Percentiles rank a stretch among this genome's conserved stretches.
Evolutionary conservation across 1,140 invertebrate species (phyloP).

Genomic region (Atta texana): DNA sequence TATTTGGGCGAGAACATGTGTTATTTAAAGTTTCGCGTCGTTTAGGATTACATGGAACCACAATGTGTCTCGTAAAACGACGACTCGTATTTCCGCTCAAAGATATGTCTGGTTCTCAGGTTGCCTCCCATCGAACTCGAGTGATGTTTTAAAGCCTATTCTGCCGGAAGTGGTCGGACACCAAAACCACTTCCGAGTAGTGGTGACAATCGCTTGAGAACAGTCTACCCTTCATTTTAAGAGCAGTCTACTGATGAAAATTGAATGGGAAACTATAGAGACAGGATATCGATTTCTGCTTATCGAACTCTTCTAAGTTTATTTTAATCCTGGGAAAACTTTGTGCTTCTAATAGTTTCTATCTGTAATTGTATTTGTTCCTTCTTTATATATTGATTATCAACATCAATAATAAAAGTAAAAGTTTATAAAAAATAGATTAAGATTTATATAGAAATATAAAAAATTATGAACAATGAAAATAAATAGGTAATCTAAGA

Average conservation of each 20-base stretch:
- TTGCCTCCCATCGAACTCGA: conserved; percentile 64
- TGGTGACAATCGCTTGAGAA: conserved; percentile 70
- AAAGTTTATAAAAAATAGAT: neutral
- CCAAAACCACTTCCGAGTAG: conserved; percentile 73
- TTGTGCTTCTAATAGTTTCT: neutral
- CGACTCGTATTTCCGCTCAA: conserved; percentile 54
- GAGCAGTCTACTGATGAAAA: conserved; percentile 73
- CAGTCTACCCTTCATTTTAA: conserved; percentile 65
- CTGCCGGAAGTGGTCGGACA: conserved; percentile 74
- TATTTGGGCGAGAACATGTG: neutral
- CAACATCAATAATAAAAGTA: neutral
- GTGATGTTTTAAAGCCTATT: conserved; percentile 63
- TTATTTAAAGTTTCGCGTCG: conserved; percentile 50
- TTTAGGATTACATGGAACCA: conserved; percentile 48
- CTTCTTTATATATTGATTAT: neutral
- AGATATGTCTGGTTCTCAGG: conserved; percentile 62
- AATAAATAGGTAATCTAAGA: neutral
- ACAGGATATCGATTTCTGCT: conserved; percentile 72
- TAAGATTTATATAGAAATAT: neutral
- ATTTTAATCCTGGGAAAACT: conserved; percentile 40
- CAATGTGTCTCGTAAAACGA: conserved; percentile 32
- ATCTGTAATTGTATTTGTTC: neutral
- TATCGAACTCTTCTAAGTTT: conserved; percentile 49
- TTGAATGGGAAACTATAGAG: conserved; percentile 52
- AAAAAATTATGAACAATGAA: conserved; percentile 1